Conservation (phyloP, 30 jellyfish, hydroid and myxozoan species). For the Chrysaora quinquecirrha region DNA sequence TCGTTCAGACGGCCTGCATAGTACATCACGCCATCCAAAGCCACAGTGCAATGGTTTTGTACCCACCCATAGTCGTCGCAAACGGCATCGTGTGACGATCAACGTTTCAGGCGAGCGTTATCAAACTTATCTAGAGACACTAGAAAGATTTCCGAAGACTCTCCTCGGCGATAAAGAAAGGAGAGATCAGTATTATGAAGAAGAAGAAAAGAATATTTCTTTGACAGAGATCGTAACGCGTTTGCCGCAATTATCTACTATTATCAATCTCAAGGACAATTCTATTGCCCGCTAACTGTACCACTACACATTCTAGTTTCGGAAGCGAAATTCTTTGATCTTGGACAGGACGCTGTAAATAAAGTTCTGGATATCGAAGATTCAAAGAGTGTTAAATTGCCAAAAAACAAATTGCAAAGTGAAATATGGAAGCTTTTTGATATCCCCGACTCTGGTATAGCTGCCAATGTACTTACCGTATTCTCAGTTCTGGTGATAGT, state of each 20-base stretch:
- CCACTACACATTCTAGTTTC: constrained; percentile 90
- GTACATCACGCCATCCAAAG: too few relatives aligned
- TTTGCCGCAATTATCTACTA: constrained; percentile 85
- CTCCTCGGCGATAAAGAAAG: constrained; percentile 77
- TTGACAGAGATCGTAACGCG: constrained; percentile 94
- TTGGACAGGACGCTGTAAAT: constrained; percentile 87
- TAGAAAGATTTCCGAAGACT: constrained; percentile 89
- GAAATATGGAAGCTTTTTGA: constrained; percentile 91
- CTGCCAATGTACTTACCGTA: constrained; percentile 83
- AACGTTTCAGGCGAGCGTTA: constrained; percentile 96
- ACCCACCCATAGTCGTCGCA: not conserved
- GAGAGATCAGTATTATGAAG: constrained; percentile 75
- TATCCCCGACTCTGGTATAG: constrained; percentile 88
- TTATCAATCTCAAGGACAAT: constrained; percentile 90
- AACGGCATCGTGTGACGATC: constrained; percentile 64
- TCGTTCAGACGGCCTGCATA: too few relatives aligned
- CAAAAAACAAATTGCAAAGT: constrained; percentile 76
- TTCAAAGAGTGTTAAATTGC: constrained; percentile 52
- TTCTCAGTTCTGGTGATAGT: constrained; percentile 80
- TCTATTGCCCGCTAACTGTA: constrained; percentile 91
- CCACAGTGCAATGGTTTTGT: too few relatives aligned
- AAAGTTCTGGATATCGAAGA: constrained; percentile 83
- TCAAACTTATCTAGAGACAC: constrained; percentile 86
- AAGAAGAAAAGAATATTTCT: constrained; percentile 86
- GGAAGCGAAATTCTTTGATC: constrained; percentile 91